A percentile compares a stretch with the other conserved stretches of the same genome.
phyloP scores from a whole-genome alignment of 2,888 invertebrate genomes.

The Agrotis clavis region DNA sequence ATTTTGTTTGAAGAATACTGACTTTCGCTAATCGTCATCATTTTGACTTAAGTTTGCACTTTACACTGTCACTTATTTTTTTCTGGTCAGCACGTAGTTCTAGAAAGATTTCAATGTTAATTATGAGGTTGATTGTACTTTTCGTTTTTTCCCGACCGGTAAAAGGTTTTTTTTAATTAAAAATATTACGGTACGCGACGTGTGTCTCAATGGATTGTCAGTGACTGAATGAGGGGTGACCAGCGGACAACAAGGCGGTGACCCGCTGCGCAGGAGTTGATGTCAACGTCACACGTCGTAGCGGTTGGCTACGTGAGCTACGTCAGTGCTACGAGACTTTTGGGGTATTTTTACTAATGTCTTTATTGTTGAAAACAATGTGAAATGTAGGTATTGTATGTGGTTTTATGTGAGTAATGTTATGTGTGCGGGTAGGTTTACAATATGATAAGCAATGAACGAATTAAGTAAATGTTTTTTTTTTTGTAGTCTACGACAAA shows the following conservation, averaged over 20 bases:
- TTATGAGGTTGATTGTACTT: constrained; percentile 35
- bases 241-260: not conserved
- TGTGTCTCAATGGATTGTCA: constrained; percentile 6
- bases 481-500: not conserved
- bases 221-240: constrained; percentile 34
- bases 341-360: constrained; percentile 9
- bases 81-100: constrained; percentile 21
- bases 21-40: constrained; percentile 91
- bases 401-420: not conserved
- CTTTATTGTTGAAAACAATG: constrained; percentile 21
- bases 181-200: constrained; percentile 25
- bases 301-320: constrained; percentile 32
- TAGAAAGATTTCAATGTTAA: constrained; percentile 27
- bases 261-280: constrained; percentile 48
- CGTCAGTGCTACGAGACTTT: constrained; percentile 47
- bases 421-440: not conserved
- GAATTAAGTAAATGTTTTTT: too few species aligned
- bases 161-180: constrained; percentile 10
- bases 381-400: not conserved
- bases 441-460: not conserved
- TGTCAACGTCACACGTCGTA: constrained; percentile 12
- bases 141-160: not conserved
- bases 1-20: constrained; percentile 89
- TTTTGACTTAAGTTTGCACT: constrained; percentile 71
- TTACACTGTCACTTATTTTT: constrained; percentile 58